Evolutionary conservation across 2,113 vertebrate species (phyloP), one percentile per base, ranked within the genome.

Genomic region (Alethe diademata): DNA sequence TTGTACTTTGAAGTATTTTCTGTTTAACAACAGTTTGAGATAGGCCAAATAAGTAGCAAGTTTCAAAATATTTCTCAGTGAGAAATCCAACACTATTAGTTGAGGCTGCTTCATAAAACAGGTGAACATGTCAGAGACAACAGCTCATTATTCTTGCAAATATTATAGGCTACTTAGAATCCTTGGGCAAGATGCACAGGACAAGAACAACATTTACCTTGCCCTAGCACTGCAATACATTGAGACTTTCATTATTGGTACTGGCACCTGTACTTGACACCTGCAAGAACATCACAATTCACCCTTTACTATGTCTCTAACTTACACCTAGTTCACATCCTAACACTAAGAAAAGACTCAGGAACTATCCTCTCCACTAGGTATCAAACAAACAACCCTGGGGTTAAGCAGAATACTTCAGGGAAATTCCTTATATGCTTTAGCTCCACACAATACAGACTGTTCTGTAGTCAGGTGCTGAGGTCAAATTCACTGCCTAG

Each of bases 281-380:
- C 53, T 53, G 14, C 31, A 72, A 1, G 12, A 92, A 78, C 0
- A 0, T 20, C 19, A 3, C 4, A 51, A 57, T 24, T 72, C 53
- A 64, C n/a, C 6, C 20, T 69, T 42, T n/a, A 38, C 20, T 14
- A 8, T 0, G 0, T n/a, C 62, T 84, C 57, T 47, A 81, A 74
- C 43, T 71, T 25, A 61, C 8, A 48, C 14, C 22, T 51, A 42
- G 19, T 50, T 56, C 79, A 73, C 36, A 48, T 5, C 40, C 12
- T n/a, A 65, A 70, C 18, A 24, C 19, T 18, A 40, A 72, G 40
- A 65, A 84, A 90, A 65, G 17, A 70, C 7, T 51, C 42, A 35
- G 8, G 47, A 93, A 64, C 11, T 20, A 62, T 1, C 4, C 29
- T 33, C 47, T 42, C 26, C 35, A 54, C 3, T 29, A 60, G 17